These are phyloP conservation scores for Nicator chloris DNA, from an alignment of 2,113 vertebrate genomes.

Conservation along the genomic window DNA sequence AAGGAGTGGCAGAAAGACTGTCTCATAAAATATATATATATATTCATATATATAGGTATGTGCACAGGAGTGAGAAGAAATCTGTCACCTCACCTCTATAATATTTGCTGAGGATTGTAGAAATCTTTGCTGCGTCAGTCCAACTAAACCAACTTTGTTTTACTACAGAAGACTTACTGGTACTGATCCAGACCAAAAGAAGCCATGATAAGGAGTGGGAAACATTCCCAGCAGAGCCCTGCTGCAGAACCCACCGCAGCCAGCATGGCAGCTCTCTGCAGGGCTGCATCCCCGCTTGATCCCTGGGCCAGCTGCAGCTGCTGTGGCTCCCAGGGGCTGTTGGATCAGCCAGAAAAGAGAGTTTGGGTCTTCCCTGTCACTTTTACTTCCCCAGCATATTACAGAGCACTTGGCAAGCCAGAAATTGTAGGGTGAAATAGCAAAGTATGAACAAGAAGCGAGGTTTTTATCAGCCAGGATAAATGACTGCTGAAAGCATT, in stretches of 20 bases:
- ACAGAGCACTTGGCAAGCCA: background rate
- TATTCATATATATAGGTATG: background rate
- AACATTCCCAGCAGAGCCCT: accelerated
- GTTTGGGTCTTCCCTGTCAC: accelerated
- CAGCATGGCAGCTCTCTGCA: background rate
- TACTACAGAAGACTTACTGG: background rate
- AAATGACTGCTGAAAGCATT: background rate
- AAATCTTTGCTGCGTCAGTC: background rate
- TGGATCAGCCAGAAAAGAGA: background rate
- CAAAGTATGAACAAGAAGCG: background rate
- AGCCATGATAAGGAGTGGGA: background rate
- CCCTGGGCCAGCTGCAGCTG: background rate
- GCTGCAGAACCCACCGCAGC: background rate
- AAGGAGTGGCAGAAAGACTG: background rate
- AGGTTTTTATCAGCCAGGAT: background rate
- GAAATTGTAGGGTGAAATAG: background rate
- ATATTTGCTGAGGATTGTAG: constrained; percentile 1
- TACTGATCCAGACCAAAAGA: background rate
- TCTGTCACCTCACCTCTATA: background rate
- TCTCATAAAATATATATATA: background rate
- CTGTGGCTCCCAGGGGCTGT: background rate
- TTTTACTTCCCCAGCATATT: background rate
- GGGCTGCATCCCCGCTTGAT: accelerated
- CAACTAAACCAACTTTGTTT: background rate
- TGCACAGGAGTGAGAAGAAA: background rate